Evolutionary conservation across 2,888 invertebrate species (phyloP), one percentile per base, ranked within the genome.

Genomic region (Liopterus haemorrhoidalis): DNA sequence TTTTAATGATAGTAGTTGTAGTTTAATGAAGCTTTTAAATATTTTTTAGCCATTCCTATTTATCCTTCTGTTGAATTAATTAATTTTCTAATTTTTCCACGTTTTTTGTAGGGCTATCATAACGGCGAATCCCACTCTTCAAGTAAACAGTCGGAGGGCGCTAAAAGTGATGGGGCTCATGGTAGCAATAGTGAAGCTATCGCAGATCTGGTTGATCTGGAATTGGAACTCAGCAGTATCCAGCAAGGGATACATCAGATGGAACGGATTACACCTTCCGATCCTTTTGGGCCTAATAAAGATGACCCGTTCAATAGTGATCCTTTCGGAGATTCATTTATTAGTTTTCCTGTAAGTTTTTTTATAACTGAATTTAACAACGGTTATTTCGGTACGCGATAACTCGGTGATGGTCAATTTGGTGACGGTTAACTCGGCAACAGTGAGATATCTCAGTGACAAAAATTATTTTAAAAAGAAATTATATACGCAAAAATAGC

Each of bases 161-260:
- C 39, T 31, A 37, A 24, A 43, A 54, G 47, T 46, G 50, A 54
- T 28, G 51, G 52, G 19, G 50, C 57, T 12, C 54, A 57, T 4
- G 61, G 50, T 8, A 57, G 73, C 2, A 63, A 67, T 0, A 70
- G 72, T 35, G 79, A 76, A n/a, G 82, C 81, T 16, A 88, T 90
- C 22, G 89, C 89, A 2, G 89, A 91, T 70, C 71, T 92, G 49
- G 83, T 92, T 11, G 91, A 90, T 67, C 70, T 91, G 52, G 91
- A 91, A 65, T 82, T 89, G 59, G 91, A 91, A 69, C 70, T 92
- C 49, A 86, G 82, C 62, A 89, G 87, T 46, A 70, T 91, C 57
- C 83, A 91, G 62, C 80, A 90, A 54, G 91, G 91, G 2, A 81
- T 91, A 50, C 84, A 86, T 54, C 90, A 91, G 69, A 88, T 91